These are phyloP conservation scores for Trichonephila clavipes DNA, from an alignment of 1,140 invertebrate genomes.

Conservation along the genomic window DNA sequence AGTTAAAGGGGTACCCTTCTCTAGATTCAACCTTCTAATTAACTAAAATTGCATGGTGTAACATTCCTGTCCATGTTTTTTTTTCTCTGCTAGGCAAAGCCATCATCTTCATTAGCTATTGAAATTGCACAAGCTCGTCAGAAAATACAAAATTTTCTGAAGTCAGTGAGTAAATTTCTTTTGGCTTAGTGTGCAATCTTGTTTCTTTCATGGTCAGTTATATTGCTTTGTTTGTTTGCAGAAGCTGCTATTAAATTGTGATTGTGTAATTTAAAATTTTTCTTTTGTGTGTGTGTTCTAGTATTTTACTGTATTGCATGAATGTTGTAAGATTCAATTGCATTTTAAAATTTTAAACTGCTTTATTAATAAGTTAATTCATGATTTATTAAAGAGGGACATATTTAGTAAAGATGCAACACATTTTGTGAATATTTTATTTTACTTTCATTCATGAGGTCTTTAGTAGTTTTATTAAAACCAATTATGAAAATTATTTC, in stretches of 20 bases:
- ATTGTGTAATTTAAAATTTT: no score
- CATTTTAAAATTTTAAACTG: no score
- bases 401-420: no score
- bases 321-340: background rate
- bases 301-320: background rate
- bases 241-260: no score
- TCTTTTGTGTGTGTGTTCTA: background rate
- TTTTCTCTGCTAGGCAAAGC: conserved; percentile 54
- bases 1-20: background rate
- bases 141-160: conserved; percentile 77
- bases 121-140: conserved; percentile 76
- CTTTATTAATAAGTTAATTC: no score
- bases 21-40: background rate
- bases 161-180: conserved; percentile 76
- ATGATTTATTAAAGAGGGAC: no score
- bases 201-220: background rate
- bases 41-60: conserved; percentile 41
- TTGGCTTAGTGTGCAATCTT: conserved; percentile 23
- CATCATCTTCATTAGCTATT: conserved; percentile 55
- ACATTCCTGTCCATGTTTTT: conserved; percentile 19
- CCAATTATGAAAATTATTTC: no score
- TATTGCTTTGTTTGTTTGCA: background rate
- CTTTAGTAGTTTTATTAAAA: no score
- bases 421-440: no score
- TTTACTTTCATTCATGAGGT: no score